A percentile compares a stretch with the other conserved stretches of the same genome.
Evolutionary conservation across 2,888 invertebrate genomes (phyloP).

Genomic region (Cerceris ruficornis): DNA sequence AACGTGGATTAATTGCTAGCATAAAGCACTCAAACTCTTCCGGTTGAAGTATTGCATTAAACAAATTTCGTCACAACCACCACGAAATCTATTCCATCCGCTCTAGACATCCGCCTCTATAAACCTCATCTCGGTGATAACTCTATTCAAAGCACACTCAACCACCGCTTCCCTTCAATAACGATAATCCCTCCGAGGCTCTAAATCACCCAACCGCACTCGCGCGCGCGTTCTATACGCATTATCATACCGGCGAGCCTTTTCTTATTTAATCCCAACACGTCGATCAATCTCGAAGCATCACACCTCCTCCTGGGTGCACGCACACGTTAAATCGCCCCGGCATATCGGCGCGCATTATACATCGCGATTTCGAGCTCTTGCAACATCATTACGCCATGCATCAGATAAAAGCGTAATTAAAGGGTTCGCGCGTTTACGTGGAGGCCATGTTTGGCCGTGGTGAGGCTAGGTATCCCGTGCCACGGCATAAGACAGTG

Average conservation of each 20-base stretch:
- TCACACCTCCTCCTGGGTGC: constrained; percentile 6
- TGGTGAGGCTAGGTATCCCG: constrained; percentile 6
- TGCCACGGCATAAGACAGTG: too few relatives aligned
- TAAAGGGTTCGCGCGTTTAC: constrained; percentile 71
- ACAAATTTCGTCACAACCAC: background rate
- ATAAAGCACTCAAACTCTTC: too few relatives aligned
- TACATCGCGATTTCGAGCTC: constrained; percentile 64
- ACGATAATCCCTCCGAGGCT: constrained; percentile 33
- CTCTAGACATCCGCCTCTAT: background rate
- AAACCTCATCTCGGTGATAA: background rate
- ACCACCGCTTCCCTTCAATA: constrained; percentile 12
- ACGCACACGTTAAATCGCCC: background rate
- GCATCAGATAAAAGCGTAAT: constrained; percentile 77
- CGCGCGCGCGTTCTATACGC: constrained; percentile 6
- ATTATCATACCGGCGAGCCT: constrained; percentile 35
- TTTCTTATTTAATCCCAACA: constrained; percentile 50
- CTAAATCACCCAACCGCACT: constrained; percentile 33
- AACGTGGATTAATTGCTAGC: background rate
- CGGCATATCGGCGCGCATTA: constrained; percentile 6
- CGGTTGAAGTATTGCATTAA: background rate
- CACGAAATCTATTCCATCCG: background rate
- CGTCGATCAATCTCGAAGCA: constrained; percentile 42
- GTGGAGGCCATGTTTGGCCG: constrained; percentile 47
- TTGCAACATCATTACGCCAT: constrained; percentile 73
- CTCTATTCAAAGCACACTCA: constrained; percentile 32